Percentiles rank a stretch among this genome's conserved stretches.
phyloP scores from a whole-genome alignment of 2,113 vertebrate species.

The Saguinus imperator region DNA sequence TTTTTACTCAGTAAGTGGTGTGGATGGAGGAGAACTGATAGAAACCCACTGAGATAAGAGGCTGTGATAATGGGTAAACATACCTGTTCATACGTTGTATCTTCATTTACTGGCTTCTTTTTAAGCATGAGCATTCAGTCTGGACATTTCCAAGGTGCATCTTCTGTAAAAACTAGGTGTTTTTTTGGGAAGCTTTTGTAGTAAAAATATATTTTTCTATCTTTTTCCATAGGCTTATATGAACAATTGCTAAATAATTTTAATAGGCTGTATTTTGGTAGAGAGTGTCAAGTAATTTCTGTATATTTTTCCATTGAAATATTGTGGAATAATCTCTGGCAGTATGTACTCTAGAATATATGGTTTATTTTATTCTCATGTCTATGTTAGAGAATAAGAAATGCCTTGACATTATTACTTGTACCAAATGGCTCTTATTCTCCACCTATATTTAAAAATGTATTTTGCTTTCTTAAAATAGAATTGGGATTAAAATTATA shows the following conservation, averaged over 20 bases:
- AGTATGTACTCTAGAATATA: background rate
- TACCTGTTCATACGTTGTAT: background rate
- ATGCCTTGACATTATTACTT: background rate
- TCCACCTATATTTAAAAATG: background rate
- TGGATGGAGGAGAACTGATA: background rate
- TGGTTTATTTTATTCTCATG: slow-evolving; percentile 4
- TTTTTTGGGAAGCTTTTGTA: background rate
- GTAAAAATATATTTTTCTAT: background rate
- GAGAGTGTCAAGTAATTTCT: background rate
- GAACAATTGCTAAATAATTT: background rate
- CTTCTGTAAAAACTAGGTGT: background rate
- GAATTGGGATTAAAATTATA: background rate
- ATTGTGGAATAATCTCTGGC: background rate
- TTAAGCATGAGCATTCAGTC: background rate
- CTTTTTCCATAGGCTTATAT: background rate
- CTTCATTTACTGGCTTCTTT: background rate
- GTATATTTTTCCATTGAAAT: background rate
- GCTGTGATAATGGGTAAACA: background rate
- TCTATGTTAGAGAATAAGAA: slow-evolving; percentile 2
- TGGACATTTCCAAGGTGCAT: background rate
- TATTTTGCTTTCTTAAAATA: background rate
- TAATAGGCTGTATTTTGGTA: background rate
- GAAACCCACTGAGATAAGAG: background rate
- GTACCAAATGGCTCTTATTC: background rate
- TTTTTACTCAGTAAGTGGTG: background rate